Conservation (phyloP, 2,113 vertebrate genomes). For the Symphodus melops region DNA sequence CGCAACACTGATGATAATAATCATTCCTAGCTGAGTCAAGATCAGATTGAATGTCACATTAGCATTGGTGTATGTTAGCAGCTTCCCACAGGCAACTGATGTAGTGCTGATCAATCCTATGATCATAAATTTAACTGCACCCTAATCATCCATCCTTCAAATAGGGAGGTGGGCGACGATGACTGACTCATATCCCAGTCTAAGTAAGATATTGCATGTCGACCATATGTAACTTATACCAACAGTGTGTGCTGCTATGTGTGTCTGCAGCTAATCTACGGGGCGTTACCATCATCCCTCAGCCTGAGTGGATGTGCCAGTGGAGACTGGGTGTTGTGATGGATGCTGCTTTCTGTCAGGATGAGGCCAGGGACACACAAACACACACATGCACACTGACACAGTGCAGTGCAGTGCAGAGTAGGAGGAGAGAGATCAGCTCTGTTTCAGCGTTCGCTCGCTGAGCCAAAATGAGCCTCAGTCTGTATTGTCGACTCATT, state of each 20-base stretch:
- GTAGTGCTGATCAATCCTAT: conserved; percentile 31
- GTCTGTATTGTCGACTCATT: conserved; percentile 48
- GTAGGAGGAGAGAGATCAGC: conserved; percentile 61
- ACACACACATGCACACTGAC: conserved; percentile 15
- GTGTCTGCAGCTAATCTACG: conserved; percentile 15
- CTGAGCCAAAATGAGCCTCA: conserved; percentile 46
- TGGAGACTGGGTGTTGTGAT: conserved; percentile 56
- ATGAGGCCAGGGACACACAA: conserved; percentile 41
- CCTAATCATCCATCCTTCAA: conserved; percentile 23
- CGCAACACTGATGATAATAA: conserved; percentile 43
- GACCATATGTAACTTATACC: neutral
- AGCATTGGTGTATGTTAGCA: conserved; percentile 30
- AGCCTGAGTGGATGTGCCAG: conserved; percentile 56
- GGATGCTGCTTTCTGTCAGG: conserved; percentile 54
- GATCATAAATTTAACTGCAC: conserved; percentile 22
- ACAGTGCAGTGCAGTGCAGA: conserved; percentile 24
- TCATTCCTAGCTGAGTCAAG: conserved; percentile 30
- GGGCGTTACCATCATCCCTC: conserved; percentile 50
- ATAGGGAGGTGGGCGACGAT: conserved; percentile 4
- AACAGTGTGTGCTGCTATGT: neutral
- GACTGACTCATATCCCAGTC: conserved; percentile 27
- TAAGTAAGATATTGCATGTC: conserved; percentile 7
- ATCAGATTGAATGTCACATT: conserved; percentile 71
- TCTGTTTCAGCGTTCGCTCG: conserved; percentile 59
- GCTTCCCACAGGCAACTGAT: conserved; percentile 22